These are phyloP conservation scores for Corapipo altera DNA, from an alignment of 2,113 vertebrate genomes.

Conservation along the genomic window DNA sequence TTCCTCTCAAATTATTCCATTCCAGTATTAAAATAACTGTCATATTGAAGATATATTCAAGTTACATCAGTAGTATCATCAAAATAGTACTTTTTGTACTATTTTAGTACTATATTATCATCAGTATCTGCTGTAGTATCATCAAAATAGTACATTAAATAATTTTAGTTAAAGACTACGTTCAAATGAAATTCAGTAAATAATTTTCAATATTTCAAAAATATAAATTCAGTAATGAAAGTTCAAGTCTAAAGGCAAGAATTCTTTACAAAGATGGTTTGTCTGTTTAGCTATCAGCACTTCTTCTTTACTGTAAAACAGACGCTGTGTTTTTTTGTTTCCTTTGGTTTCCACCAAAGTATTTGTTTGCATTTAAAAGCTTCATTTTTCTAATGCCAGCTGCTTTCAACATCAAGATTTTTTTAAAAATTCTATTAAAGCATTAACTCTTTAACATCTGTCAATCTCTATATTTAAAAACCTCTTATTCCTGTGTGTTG, in stretches of 20 bases:
- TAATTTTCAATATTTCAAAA: background rate
- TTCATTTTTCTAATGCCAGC: background rate
- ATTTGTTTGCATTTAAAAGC: background rate
- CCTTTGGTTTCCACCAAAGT: background rate
- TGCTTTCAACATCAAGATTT: background rate
- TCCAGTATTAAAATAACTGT: background rate
- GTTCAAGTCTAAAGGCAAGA: background rate
- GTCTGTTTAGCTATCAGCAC: background rate
- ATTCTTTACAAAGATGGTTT: background rate
- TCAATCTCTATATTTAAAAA: background rate
- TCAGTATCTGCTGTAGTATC: background rate
- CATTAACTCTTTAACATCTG: background rate
- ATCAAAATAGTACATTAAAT: background rate
- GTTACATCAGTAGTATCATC: background rate
- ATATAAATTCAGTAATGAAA: background rate
- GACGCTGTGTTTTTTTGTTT: background rate
- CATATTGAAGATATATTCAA: background rate
- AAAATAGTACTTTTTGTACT: background rate
- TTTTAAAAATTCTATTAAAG: background rate
- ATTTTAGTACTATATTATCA: background rate
- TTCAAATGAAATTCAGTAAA: conserved; percentile 3
- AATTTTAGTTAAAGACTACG: background rate
- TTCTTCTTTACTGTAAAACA: background rate
- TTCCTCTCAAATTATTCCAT: background rate
- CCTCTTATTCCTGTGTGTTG: background rate